Evolutionary conservation across 2,797 vertebrate species (phyloP).

Genomic region (Phrynocephalus forsythii): DNA sequence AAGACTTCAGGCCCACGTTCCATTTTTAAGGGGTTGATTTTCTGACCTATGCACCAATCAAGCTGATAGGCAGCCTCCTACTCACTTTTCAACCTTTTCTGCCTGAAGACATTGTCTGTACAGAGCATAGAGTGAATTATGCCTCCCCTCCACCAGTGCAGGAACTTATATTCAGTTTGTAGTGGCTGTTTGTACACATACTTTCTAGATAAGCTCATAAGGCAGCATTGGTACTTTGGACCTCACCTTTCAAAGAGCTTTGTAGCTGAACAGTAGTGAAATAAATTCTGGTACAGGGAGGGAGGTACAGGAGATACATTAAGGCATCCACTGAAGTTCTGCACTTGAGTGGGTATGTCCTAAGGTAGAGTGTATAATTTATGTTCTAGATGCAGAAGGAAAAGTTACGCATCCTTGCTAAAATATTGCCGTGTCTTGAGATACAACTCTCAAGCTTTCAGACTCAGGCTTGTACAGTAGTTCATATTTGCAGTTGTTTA

Average conservation of each 20-base stretch:
- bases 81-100: background rate
- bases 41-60: conserved; percentile 15
- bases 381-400: conserved; percentile 32
- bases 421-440: conserved; percentile 6
- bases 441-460: conserved; percentile 47
- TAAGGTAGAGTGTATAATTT: background rate
- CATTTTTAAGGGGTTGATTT: background rate
- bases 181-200: background rate
- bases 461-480: conserved; percentile 46
- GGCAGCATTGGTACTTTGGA: conserved; percentile 53
- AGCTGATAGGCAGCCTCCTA: conserved; percentile 20
- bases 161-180: background rate
- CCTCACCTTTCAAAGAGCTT: conserved; percentile 46
- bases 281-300: background rate
- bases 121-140: background rate
- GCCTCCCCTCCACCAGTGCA: background rate
- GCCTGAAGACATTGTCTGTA: background rate
- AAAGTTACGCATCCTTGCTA: background rate
- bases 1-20: background rate
- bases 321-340: background rate
- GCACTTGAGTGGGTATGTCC: too few species aligned
- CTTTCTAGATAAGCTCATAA: conserved; percentile 22
- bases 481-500: conserved; percentile 45
- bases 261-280: conserved; percentile 18
- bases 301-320: background rate